A percentile compares a stretch with the other conserved stretches of the same genome.
These are phyloP conservation scores for Drosophila sechellia DNA, from an alignment of 1,140 invertebrate species.

Conservation along the genomic window DNA sequence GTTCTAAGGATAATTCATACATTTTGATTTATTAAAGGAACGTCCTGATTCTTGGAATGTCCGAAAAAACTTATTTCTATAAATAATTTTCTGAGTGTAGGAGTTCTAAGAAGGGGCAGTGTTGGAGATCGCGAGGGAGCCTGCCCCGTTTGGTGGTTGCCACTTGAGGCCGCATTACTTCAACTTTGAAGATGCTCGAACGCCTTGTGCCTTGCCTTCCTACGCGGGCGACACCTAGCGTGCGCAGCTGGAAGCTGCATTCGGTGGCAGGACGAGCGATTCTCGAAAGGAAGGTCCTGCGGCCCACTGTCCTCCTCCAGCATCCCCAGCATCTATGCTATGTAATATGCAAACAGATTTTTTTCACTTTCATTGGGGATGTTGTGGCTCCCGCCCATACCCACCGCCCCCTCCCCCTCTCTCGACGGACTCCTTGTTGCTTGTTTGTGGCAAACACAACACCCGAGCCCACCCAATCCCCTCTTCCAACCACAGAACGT, in stretches of 20 bases:
- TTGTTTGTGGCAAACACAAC: constrained; percentile 74
- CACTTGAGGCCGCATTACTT: constrained; percentile 81
- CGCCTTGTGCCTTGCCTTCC: constrained; percentile 37
- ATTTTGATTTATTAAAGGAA: too few relatives aligned
- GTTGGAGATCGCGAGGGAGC: constrained; percentile 11
- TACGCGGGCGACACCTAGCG: constrained; percentile 73
- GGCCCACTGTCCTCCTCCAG: constrained; percentile 39
- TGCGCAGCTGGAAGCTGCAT: constrained; percentile 73
- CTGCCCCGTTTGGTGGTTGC: constrained; percentile 50
- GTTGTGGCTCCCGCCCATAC: constrained; percentile 28
- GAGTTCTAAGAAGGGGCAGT: not conserved
- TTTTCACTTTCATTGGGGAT: constrained; percentile 75
- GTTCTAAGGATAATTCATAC: too few relatives aligned
- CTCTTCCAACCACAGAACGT: constrained; percentile 56
- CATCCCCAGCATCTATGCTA: constrained; percentile 23
- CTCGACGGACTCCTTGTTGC: constrained; percentile 35
- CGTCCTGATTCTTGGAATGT: too few relatives aligned
- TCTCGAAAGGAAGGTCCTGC: constrained; percentile 9
- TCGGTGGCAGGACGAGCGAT: constrained; percentile 18
- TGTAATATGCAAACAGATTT: constrained; percentile 78
- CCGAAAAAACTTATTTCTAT: not conserved
- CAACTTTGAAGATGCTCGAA: constrained; percentile 80
- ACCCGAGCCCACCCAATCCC: constrained; percentile 7
- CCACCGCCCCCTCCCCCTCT: not conserved
- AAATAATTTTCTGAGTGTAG: constrained; percentile 1